phyloP scores from a whole-genome alignment of 2,888 invertebrate genomes.

The Leptarthrus brevirostris region DNA sequence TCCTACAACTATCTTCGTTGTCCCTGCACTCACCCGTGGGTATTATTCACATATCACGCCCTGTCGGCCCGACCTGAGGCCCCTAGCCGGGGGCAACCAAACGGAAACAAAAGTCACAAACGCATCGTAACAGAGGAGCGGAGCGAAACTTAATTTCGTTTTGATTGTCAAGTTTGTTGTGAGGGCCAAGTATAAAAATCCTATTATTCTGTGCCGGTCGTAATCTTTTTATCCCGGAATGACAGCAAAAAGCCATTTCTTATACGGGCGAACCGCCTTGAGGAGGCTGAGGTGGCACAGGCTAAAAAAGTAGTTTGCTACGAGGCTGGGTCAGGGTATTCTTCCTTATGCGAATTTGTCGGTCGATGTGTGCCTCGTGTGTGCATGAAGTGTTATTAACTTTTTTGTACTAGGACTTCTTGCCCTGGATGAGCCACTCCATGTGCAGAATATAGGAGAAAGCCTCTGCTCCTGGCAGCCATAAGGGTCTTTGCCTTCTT shows the following conservation, averaged over 20 bases:
- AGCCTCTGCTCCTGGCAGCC: conserved; percentile 19
- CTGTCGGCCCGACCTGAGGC: conserved; percentile 12
- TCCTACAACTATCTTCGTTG: conserved; percentile 43
- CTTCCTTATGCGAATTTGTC: conserved; percentile 20
- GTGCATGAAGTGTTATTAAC: conserved; percentile 47
- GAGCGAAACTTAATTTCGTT: conserved; percentile 55
- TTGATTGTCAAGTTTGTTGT: conserved; percentile 55
- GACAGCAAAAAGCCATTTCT: conserved; percentile 49
- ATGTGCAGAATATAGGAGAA: not conserved
- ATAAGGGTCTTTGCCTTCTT: conserved; percentile 41
- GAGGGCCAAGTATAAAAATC: conserved; percentile 49
- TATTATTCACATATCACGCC: conserved; percentile 47
- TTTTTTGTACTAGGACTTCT: conserved; percentile 32
- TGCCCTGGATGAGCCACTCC: conserved; percentile 12
- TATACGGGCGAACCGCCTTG: conserved; percentile 25
- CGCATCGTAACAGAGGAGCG: conserved; percentile 42
- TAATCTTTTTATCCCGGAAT: conserved; percentile 48
- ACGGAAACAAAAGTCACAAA: conserved; percentile 50
- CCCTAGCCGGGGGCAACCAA: conserved; percentile 16
- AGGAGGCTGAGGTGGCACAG: conserved; percentile 15
- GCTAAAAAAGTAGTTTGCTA: conserved; percentile 38
- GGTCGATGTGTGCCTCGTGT: conserved; percentile 16
- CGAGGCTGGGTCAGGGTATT: not conserved
- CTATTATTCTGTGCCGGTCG: conserved; percentile 43
- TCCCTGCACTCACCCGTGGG: not conserved